Evolutionary conservation across 2,888 invertebrate genomes (phyloP).

Genomic region (Ophioninae sp.): DNA sequence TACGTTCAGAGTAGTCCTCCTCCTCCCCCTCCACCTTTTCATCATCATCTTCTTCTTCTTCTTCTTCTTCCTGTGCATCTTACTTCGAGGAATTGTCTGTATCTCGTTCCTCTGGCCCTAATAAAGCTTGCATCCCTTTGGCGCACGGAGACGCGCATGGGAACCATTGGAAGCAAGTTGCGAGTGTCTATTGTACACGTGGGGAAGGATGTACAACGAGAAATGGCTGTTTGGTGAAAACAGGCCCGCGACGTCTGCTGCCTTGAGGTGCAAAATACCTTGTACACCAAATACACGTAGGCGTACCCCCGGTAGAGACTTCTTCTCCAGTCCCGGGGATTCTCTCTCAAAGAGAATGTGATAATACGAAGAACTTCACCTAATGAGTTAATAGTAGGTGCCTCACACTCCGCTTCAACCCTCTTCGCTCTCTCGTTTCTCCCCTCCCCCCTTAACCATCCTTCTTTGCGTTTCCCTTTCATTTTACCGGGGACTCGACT

Average conservation of each 20-base stretch:
- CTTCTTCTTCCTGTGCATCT: slow-evolving; percentile 25
- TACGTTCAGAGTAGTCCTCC: slow-evolving; percentile 26
- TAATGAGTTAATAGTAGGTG: slow-evolving; percentile 79
- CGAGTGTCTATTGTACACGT: not conserved
- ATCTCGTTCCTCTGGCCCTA: slow-evolving; percentile 46
- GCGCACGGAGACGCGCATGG: slow-evolving; percentile 28
- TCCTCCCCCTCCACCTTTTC: slow-evolving; percentile 17
- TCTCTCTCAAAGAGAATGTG: slow-evolving; percentile 77
- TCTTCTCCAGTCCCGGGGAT: slow-evolving; percentile 32
- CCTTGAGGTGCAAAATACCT: slow-evolving; percentile 51
- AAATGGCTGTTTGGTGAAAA: slow-evolving; percentile 13
- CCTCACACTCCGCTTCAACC: slow-evolving; percentile 63
- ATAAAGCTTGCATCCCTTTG: slow-evolving; percentile 56
- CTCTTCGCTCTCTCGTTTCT: slow-evolving; percentile 5
- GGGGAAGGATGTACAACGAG: slow-evolving; percentile 10
- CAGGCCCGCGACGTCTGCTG: slow-evolving; percentile 64
- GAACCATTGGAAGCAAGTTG: not conserved
- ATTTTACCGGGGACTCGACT: slow-evolving; percentile 36
- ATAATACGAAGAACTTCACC: slow-evolving; percentile 70
- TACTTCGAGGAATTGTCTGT: slow-evolving; percentile 47
- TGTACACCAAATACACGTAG: not conserved
- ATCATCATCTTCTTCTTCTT: slow-evolving; percentile 54
- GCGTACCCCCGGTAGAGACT: slow-evolving; percentile 11
- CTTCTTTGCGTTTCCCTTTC: slow-evolving; percentile 43
- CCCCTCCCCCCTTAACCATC: not conserved